Percentiles rank a stretch among this genome's conserved stretches.
These are phyloP conservation scores for Orchesella flavescens DNA, from an alignment of 2,888 invertebrate genomes.

Conservation along the genomic window DNA sequence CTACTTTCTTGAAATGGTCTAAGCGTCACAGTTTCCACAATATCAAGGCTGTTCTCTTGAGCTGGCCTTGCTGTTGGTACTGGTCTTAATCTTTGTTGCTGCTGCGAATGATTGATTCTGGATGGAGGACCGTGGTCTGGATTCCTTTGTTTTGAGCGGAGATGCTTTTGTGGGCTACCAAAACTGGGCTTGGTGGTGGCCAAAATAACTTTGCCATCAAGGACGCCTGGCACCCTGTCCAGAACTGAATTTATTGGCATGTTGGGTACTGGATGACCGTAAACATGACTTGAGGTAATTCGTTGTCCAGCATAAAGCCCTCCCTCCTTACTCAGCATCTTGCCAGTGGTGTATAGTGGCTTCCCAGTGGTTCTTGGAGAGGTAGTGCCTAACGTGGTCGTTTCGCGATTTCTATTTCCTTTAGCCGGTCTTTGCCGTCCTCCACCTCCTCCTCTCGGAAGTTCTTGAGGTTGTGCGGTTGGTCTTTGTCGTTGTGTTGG, in stretches of 20 bases:
- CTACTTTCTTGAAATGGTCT: conserved; percentile 12
- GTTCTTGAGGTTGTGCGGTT: conserved; percentile 1
- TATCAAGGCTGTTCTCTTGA: conserved; percentile 42
- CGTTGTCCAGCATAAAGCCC: conserved; percentile 70
- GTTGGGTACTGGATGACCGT: conserved; percentile 68
- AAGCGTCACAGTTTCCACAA: conserved; percentile 52
- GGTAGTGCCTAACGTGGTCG: conserved; percentile 54
- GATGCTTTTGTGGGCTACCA: conserved; percentile 37
- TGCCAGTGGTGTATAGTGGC: conserved; percentile 69
- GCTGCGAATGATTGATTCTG: neutral
- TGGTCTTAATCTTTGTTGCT: neutral
- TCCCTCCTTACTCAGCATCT: conserved; percentile 71
- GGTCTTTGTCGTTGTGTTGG: conserved; percentile 21
- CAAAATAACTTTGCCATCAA: conserved; percentile 42
- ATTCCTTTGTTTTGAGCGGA: conserved; percentile 38
- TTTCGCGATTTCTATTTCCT: conserved; percentile 37
- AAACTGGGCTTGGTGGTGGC: conserved; percentile 38
- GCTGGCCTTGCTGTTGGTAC: conserved; percentile 23
- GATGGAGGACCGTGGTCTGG: conserved; percentile 47
- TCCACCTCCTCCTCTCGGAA: neutral
- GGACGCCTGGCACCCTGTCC: conserved; percentile 63
- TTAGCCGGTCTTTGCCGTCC: conserved; percentile 13
- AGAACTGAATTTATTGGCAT: conserved; percentile 68
- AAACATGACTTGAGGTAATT: conserved; percentile 65
- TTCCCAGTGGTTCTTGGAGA: conserved; percentile 68